These are phyloP conservation scores for Boloria selene DNA, from an alignment of 2,888 invertebrate species.

Conservation along the genomic window DNA sequence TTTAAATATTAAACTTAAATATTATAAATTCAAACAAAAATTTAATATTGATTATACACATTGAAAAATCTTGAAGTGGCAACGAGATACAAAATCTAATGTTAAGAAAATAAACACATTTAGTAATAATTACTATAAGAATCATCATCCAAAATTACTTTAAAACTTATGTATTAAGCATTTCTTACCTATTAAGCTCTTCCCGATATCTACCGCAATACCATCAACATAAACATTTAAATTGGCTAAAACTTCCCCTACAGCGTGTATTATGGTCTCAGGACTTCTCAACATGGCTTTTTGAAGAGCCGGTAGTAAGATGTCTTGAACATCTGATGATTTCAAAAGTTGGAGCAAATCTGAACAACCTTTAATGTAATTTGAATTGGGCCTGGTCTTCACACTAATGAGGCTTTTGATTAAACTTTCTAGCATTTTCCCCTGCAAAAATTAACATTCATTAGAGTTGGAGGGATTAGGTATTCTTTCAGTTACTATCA, in stretches of 20 bases:
- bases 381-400: constrained; percentile 87
- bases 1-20: too few relatives aligned
- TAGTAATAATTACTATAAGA: too few relatives aligned
- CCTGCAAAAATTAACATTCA: constrained; percentile 59
- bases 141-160: too few relatives aligned
- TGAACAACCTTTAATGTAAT: constrained; percentile 85
- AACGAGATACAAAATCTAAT: too few relatives aligned
- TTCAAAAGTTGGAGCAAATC: constrained; percentile 84
- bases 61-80: too few relatives aligned
- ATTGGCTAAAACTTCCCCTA: constrained; percentile 88
- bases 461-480: too few relatives aligned
- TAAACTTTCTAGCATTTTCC: constrained; percentile 85
- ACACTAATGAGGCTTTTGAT: constrained; percentile 90
- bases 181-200: constrained; percentile 87
- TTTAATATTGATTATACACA: too few relatives aligned
- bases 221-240: constrained; percentile 89
- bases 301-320: constrained; percentile 91
- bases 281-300: constrained; percentile 96
- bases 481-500: not conserved
- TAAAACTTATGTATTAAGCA: too few relatives aligned
- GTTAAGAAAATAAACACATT: too few relatives aligned
- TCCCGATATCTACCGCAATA: constrained; percentile 89
- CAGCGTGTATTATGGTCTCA: constrained; percentile 92
- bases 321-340: constrained; percentile 86
- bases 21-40: too few relatives aligned